Conservation (phyloP, 1,140 invertebrate species). For the Platorchestia sp. region DNA sequence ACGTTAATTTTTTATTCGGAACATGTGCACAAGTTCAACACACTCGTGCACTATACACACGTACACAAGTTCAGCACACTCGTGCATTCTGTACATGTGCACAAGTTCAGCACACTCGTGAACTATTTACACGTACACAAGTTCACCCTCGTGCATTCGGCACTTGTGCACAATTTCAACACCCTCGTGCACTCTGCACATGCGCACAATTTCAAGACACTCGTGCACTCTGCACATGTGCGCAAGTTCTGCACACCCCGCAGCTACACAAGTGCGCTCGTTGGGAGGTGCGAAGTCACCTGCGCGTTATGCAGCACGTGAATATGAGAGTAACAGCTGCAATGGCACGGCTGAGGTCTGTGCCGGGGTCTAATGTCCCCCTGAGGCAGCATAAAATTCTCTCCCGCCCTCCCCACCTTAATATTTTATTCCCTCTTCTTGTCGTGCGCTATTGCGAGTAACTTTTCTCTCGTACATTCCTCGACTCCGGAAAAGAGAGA, state of each 20-base stretch:
- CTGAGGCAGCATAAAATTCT: slow-evolving; percentile 13
- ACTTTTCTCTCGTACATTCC: not conserved
- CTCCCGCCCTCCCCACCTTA: not conserved
- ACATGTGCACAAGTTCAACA: too few relatives aligned
- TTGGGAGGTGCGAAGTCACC: not conserved
- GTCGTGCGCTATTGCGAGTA: not conserved
- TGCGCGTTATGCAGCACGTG: not conserved
- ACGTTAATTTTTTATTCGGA: not conserved
- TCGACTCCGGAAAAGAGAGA: not conserved
- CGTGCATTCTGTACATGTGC: not conserved
- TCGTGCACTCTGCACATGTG: not conserved
- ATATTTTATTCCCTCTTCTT: slow-evolving; percentile 16
- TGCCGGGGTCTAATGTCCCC: not conserved
- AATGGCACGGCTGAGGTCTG: not conserved
- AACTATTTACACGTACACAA: not conserved
- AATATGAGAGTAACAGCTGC: slow-evolving; percentile 13
- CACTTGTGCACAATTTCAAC: not conserved
- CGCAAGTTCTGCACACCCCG: too few relatives aligned
- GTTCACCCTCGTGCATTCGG: not conserved
- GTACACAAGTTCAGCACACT: not conserved
- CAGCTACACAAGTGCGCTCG: not conserved
- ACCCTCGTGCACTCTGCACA: not conserved
- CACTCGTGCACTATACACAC: too few relatives aligned
- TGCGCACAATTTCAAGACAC: not conserved
- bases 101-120: not conserved